These are phyloP conservation scores for Campaea margaritaria DNA, from an alignment of 2,888 invertebrate genomes.

Conservation along the genomic window DNA sequence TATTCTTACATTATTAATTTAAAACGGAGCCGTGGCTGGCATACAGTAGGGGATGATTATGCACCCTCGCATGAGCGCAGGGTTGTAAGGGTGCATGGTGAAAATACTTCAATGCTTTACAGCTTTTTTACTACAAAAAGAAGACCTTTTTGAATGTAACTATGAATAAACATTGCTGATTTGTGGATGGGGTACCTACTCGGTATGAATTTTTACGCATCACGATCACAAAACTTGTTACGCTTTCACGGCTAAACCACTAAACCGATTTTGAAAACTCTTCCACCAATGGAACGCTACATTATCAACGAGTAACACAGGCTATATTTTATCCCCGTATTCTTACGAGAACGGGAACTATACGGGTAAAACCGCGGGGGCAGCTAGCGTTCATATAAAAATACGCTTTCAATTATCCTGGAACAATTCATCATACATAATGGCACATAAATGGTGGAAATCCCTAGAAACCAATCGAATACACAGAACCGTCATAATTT, in stretches of 20 bases:
- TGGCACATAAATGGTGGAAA: not conserved
- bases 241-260: no score
- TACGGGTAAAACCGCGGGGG: no score
- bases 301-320: no score
- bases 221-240: no score
- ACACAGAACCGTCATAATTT: conserved; percentile 6
- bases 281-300: no score
- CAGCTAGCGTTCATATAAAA: no score
- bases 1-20: conserved; percentile 15
- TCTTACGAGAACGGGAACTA: no score
- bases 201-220: no score
- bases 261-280: no score
- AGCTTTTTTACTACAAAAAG: conserved; percentile 16
- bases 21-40: conserved; percentile 15
- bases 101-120: conserved; percentile 11
- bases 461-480: not conserved
- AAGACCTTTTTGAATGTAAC: conserved; percentile 1
- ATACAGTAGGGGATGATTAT: conserved; percentile 25
- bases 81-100: conserved; percentile 13
- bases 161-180: conserved; percentile 13
- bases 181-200: not conserved
- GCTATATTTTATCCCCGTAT: no score
- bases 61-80: conserved; percentile 13
- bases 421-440: no score
- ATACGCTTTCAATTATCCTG: no score